Evolutionary conservation across 53 echinoderm and acorn worm species (phyloP).

Genomic region (Holothuria scabra): DNA sequence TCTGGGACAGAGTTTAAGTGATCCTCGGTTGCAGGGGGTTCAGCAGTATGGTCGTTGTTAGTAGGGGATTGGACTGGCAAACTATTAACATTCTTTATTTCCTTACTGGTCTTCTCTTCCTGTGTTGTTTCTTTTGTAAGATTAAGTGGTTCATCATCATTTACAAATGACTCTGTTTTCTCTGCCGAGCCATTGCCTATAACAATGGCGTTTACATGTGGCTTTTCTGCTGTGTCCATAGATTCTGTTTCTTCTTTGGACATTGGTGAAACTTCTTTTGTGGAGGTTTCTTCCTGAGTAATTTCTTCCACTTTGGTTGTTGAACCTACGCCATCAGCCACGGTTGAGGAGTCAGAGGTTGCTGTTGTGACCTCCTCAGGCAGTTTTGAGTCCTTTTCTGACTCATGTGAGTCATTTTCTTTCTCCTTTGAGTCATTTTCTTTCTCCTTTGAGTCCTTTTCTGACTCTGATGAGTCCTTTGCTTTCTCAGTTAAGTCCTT

Average conservation of each 20-base stretch:
- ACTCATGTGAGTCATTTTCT: too few species aligned
- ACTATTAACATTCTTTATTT: too few species aligned
- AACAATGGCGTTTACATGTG: not conserved
- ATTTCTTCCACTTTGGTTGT: too few species aligned
- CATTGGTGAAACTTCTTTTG: not conserved
- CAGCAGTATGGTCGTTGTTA: too few species aligned
- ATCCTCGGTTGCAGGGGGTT: too few species aligned
- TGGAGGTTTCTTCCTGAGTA: conserved; percentile 1
- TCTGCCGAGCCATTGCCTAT: conserved; percentile 20
- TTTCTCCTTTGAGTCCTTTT: not conserved
- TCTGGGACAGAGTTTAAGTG: too few species aligned
- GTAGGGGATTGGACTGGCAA: too few species aligned
- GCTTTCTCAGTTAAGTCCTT: too few species aligned
- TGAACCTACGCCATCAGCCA: too few species aligned
- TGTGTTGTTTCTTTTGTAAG: not conserved
- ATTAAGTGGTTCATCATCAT: conserved; percentile 20
- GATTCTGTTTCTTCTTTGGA: not conserved
- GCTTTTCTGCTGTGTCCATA: not conserved
- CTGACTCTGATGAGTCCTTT: too few species aligned
- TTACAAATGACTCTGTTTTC: not conserved
- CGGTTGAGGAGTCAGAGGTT: too few species aligned
- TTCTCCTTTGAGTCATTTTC: conserved; percentile 1
- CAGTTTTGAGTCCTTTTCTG: not conserved
- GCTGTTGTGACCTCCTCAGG: too few species aligned
- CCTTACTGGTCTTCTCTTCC: not conserved